Conservation (phyloP, 2,888 invertebrate genomes). For the Drosophila robusta region DNA sequence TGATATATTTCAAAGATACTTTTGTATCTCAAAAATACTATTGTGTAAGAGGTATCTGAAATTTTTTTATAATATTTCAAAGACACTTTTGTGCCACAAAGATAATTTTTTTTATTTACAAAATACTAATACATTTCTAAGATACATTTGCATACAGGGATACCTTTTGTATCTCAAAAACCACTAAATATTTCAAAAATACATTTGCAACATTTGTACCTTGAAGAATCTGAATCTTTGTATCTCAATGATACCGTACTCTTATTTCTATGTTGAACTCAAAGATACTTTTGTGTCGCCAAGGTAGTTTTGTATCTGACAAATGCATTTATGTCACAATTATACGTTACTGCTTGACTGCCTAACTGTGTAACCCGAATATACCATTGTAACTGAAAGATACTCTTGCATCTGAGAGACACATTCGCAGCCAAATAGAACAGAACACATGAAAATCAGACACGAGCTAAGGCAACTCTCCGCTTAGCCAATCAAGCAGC, state of each 20-base stretch:
- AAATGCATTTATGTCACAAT: too few relatives aligned
- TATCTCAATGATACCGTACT: background rate
- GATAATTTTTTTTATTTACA: background rate
- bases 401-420: too few relatives aligned
- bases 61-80: too few relatives aligned
- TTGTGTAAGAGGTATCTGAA: too few relatives aligned
- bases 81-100: background rate
- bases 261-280: too few relatives aligned
- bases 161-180: background rate
- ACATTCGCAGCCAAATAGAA: too few relatives aligned
- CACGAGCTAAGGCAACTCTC: background rate
- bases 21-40: background rate
- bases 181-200: background rate
- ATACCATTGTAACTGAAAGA: too few relatives aligned
- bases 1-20: background rate
- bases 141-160: background rate
- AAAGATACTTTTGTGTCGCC: too few relatives aligned
- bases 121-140: background rate
- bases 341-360: too few relatives aligned
- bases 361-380: too few relatives aligned
- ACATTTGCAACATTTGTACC: background rate
- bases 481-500: slow-evolving; percentile 17
- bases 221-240: background rate
- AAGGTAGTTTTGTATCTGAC: too few relatives aligned
- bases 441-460: background rate